Base-by-base conservation (phyloP, 2,888 invertebrate species). In the Subacronicta megacephala region DNA sequence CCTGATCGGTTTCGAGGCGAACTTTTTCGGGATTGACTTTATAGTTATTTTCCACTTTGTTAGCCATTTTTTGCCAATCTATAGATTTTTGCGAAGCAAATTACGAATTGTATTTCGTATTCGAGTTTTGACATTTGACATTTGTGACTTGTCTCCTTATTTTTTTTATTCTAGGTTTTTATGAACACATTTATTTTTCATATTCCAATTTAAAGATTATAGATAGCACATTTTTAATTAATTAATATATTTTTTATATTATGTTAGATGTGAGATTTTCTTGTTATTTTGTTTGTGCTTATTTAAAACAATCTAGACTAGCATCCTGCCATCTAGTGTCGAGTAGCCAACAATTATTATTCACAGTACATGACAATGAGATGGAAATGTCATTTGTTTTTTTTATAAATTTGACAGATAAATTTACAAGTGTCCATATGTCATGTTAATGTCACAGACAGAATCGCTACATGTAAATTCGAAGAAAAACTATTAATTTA, bases 1-100 rank as follows among this genome's bases (percentile, higher is more conserved):
- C 94, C 79, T 94, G 92, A 68, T 94, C 94, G 36, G 93, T 94
- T 81, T 94, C 94, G 33, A 94, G 80, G 17, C 85, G 86, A 58
- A 94, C 83, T 77, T 90, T 93, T 70, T 91, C 92, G 37, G 90
- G 85, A 49, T 89, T 85, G 18, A 90, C 83, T 87, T 89, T 93
- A 45, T 72, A 75, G 60, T 76, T 83, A 67, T 68, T 82, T 77
- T 91, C 89, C 45, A 41, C 72, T 75, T 82, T 89, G 68, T 75
- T 85, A 65, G 85, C 83, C 90, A 90, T 90, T 83, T 81, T 79
- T 37, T 26, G 18, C 18, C 26, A 66, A 31, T 45, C 36, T 42
- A 63, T 42, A 64, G 52, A 64, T 63, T 61, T 63, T 59, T 43
- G 53, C 59, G 23, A 66, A 56, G 40, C 52, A 63, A 72, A 66